Conservation (phyloP, 2,888 invertebrate species). For the Gibbula magus region DNA sequence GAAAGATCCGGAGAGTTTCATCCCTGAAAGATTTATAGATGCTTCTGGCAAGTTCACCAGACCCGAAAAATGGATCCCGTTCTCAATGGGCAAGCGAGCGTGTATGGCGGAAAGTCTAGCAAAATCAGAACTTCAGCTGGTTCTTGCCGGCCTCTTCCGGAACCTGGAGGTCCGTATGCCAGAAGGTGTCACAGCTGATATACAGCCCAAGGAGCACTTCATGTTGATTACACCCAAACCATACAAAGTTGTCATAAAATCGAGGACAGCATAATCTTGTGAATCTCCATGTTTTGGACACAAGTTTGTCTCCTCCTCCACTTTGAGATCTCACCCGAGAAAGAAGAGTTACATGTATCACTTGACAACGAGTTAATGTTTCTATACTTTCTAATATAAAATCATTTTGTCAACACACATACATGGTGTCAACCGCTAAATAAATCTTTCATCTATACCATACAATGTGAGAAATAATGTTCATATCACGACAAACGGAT, state of each 20-base stretch:
- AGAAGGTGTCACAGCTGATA: constrained; percentile 20
- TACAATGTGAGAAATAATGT: no score
- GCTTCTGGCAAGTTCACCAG: constrained; percentile 53
- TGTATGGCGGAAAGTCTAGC: constrained; percentile 64
- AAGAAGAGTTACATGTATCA: no score
- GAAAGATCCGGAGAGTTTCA: constrained; percentile 54
- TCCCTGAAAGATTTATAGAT: constrained; percentile 59
- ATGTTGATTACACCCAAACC: neutral
- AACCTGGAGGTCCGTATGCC: constrained; percentile 36
- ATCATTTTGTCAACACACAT: no score
- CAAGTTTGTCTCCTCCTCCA: no score
- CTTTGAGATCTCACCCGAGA: no score
- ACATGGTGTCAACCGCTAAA: no score
- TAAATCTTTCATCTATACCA: no score
- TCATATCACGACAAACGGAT: no score
- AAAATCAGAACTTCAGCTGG: constrained; percentile 55
- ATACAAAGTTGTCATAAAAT: neutral
- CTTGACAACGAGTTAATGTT: no score
- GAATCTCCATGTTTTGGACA: no score
- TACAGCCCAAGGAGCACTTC: neutral
- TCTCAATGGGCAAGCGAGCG: constrained; percentile 59
- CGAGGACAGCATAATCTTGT: no score
- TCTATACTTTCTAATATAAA: no score
- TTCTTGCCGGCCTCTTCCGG: constrained; percentile 46
- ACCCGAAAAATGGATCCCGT: constrained; percentile 61